phyloP scores from a whole-genome alignment of 1,140 invertebrate genomes.

The Bombus impatiens region DNA sequence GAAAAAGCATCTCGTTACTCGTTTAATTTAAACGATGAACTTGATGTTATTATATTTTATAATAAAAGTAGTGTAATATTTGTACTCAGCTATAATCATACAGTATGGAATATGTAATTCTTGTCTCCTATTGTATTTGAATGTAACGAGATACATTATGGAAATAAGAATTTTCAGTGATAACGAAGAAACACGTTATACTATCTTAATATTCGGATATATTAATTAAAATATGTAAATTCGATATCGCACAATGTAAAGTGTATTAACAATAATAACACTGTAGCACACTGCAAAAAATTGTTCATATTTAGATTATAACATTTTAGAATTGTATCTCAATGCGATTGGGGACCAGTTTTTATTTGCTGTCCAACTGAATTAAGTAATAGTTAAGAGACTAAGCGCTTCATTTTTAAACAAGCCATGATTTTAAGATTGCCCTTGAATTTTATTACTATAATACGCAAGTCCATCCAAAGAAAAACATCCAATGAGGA shows the following conservation, averaged over 20 bases:
- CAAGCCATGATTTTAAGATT: constrained; percentile 31
- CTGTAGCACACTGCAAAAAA: neutral
- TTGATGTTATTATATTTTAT: neutral
- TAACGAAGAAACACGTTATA: neutral
- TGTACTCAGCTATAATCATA: constrained; percentile 5
- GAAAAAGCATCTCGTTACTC: neutral
- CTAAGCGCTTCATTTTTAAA: constrained; percentile 33
- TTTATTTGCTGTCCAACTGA: constrained; percentile 39
- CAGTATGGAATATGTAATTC: neutral
- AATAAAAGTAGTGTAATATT: neutral
- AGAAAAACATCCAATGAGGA: constrained; percentile 31
- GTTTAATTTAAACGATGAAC: neutral
- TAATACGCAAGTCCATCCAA: constrained; percentile 58
- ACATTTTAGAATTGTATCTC: neutral
- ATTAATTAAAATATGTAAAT: constrained; percentile 26
- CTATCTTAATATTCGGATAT: neutral
- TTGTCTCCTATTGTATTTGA: constrained; percentile 3
- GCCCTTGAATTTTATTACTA: constrained; percentile 40
- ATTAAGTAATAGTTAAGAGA: constrained; percentile 25
- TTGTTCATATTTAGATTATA: constrained; percentile 12
- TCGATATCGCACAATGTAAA: constrained; percentile 24
- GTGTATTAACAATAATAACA: constrained; percentile 8
- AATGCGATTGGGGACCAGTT: neutral
- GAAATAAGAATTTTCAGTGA: constrained; percentile 15
- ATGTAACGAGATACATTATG: neutral